Percentiles rank a stretch among this genome's conserved stretches.
Conservation (phyloP, 1,140 invertebrate species). For the Cecropterus lyciades region DNA sequence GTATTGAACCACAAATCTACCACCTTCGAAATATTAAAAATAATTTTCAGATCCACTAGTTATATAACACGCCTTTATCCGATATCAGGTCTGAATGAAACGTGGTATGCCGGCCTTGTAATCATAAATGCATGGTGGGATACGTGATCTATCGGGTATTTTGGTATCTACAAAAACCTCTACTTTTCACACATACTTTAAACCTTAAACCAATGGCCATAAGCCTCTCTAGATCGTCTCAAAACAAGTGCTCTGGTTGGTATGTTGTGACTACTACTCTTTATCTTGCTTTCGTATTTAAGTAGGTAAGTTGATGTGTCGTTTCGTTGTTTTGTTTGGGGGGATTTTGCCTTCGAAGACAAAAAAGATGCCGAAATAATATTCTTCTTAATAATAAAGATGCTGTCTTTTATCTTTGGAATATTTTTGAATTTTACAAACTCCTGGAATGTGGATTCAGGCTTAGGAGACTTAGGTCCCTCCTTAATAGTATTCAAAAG, state of each 20-base stretch:
- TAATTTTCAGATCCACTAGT: too few species aligned
- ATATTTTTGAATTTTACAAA: too few species aligned
- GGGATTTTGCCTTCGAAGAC: too few species aligned
- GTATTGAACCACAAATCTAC: too few species aligned
- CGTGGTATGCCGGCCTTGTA: slow-evolving; percentile 40
- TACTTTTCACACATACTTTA: neutral
- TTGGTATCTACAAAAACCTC: slow-evolving; percentile 28
- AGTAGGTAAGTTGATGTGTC: neutral
- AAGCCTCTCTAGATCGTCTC: neutral
- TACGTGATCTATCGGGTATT: slow-evolving; percentile 45
- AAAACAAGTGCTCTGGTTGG: slow-evolving; percentile 20
- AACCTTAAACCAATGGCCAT: slow-evolving; percentile 6
- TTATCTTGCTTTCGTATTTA: slow-evolving; percentile 6
- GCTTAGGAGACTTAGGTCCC: too few species aligned
- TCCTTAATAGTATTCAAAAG: too few species aligned
- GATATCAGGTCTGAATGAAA: slow-evolving; percentile 42
- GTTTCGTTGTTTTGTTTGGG: too few species aligned
- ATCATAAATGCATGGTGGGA: slow-evolving; percentile 26
- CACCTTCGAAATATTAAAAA: too few species aligned
- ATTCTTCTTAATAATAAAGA: too few species aligned
- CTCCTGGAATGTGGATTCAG: too few species aligned
- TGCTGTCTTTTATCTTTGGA: too few species aligned
- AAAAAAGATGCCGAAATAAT: too few species aligned
- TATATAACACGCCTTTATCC: slow-evolving; percentile 16
- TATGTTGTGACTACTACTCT: slow-evolving; percentile 15